Conservation (phyloP, 2,888 invertebrate genomes). For the Campoplex nolae region DNA sequence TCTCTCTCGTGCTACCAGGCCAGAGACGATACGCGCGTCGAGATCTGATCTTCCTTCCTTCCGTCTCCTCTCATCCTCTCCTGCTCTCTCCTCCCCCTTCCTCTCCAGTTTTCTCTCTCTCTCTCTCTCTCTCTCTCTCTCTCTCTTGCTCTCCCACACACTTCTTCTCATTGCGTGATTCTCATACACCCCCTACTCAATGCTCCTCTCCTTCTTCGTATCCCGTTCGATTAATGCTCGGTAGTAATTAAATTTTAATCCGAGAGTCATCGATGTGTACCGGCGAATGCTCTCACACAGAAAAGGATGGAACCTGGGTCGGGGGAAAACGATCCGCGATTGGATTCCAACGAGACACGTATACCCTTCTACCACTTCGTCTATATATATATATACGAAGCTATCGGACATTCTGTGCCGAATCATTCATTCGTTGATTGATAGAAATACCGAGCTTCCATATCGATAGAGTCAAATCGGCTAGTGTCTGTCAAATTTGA, state of each 20-base stretch:
- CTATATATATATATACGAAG: neutral
- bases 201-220: constrained; percentile 61
- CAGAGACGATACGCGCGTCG: constrained; percentile 55
- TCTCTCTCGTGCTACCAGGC: constrained; percentile 51
- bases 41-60: constrained; percentile 49
- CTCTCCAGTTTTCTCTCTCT: constrained; percentile 42
- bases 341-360: constrained; percentile 67
- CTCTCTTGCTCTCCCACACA: constrained; percentile 37
- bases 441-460: neutral
- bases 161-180: constrained; percentile 64
- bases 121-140: constrained; percentile 36
- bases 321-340: constrained; percentile 63
- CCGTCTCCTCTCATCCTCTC: constrained; percentile 28
- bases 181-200: constrained; percentile 44
- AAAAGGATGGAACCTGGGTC: constrained; percentile 23
- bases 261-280: constrained; percentile 77
- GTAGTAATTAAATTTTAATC: constrained; percentile 80
- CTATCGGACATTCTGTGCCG: constrained; percentile 8
- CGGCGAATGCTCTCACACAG: constrained; percentile 69
- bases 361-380: constrained; percentile 32
- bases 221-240: constrained; percentile 75
- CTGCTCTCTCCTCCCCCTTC: constrained; percentile 37
- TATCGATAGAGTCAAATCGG: no score
- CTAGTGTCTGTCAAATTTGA: neutral
- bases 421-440: neutral